Conservation (phyloP, 2,113 vertebrate genomes). For the Aldabrachelys gigantea region DNA sequence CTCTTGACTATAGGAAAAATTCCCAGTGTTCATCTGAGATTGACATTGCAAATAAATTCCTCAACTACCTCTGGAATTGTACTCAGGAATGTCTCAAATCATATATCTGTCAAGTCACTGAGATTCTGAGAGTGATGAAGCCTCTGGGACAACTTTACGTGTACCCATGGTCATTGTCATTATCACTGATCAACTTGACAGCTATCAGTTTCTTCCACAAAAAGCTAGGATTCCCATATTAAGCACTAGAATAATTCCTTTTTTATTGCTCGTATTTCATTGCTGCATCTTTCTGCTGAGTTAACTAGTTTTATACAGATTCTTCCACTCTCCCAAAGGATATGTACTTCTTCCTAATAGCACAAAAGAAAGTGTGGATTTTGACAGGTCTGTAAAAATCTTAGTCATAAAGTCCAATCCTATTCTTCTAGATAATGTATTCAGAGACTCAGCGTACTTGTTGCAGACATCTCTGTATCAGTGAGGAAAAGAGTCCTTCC, state of each 20-base stretch:
- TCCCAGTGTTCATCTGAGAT: slow-evolving; percentile 51
- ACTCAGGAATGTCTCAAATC: not conserved
- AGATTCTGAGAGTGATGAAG: slow-evolving; percentile 52
- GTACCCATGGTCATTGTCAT: slow-evolving; percentile 37
- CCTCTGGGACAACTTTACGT: slow-evolving; percentile 35
- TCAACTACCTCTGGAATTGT: slow-evolving; percentile 27
- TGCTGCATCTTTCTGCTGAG: slow-evolving; percentile 23
- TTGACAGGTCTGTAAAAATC: slow-evolving; percentile 68
- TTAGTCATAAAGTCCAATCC: slow-evolving; percentile 59
- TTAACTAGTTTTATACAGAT: slow-evolving; percentile 49
- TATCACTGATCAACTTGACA: slow-evolving; percentile 59
- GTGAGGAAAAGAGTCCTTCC: not conserved
- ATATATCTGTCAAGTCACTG: slow-evolving; percentile 41
- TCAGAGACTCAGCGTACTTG: slow-evolving; percentile 5
- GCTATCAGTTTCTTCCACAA: slow-evolving; percentile 48
- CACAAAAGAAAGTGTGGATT: slow-evolving; percentile 15
- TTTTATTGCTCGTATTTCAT: slow-evolving; percentile 48
- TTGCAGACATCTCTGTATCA: not conserved
- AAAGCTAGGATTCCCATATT: slow-evolving; percentile 4
- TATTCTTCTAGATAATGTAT: slow-evolving; percentile 32
- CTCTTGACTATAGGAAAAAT: slow-evolving; percentile 17
- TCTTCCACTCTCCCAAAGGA: slow-evolving; percentile 46
- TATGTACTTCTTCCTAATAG: slow-evolving; percentile 8
- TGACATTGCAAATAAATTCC: slow-evolving; percentile 57
- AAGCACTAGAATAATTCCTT: slow-evolving; percentile 18